Evolutionary conservation across 2,113 vertebrate species (phyloP).

Genomic region (Symphodus melops): DNA sequence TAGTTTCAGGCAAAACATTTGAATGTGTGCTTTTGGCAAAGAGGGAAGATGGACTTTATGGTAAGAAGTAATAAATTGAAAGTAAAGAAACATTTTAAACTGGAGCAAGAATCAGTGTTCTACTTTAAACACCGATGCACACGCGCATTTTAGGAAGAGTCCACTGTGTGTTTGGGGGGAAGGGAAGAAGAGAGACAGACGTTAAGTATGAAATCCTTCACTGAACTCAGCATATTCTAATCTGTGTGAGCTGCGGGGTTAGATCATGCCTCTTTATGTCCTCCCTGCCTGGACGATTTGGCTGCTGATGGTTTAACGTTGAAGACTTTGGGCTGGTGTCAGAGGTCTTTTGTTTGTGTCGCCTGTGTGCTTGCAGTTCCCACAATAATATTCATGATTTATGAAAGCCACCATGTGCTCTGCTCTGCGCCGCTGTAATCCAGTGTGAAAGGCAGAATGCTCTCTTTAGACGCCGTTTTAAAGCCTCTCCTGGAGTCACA

Average conservation of each 20-base stretch:
- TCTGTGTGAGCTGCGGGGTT: constrained; percentile 3
- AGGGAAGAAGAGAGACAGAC: not conserved
- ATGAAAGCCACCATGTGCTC: constrained; percentile 28
- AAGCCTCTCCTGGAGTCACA: constrained; percentile 27
- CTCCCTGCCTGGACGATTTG: constrained; percentile 4
- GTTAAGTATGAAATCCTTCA: not conserved
- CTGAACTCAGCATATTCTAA: not conserved
- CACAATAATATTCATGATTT: constrained; percentile 21
- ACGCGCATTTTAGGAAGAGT: not conserved
- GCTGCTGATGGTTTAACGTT: constrained; percentile 1
- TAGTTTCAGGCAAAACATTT: no score
- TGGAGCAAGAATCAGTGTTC: no score
- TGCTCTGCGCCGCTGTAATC: constrained; percentile 19
- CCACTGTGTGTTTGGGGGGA: not conserved
- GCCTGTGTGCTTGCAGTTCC: constrained; percentile 8
- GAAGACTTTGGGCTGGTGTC: constrained; percentile 16
- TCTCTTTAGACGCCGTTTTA: constrained; percentile 34
- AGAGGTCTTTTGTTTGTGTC: constrained; percentile 19
- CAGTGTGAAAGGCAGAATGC: constrained; percentile 22
- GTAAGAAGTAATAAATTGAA: no score
- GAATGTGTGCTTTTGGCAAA: no score
- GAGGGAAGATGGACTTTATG: no score
- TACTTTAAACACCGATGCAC: no score
- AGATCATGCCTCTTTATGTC: constrained; percentile 1
- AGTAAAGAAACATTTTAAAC: no score